A percentile compares a stretch with the other conserved stretches of the same genome.
These are phyloP conservation scores for Scrobipalpa atriplicella DNA, from an alignment of 2,888 invertebrate species.

Conservation along the genomic window DNA sequence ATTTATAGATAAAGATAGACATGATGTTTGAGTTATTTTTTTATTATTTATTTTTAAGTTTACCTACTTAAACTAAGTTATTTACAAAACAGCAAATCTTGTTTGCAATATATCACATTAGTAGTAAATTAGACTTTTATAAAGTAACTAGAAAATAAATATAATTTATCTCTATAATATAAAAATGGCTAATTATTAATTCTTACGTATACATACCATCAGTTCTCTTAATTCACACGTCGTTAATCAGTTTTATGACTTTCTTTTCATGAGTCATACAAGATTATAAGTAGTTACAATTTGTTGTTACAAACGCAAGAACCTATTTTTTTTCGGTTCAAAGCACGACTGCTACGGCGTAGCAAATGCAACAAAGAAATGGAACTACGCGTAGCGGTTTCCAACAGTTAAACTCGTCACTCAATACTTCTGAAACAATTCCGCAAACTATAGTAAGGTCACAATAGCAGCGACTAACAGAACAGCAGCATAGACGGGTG, in stretches of 20 bases:
- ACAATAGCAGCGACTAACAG: slow-evolving; percentile 26
- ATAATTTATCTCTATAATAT: background rate
- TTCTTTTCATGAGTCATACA: no score
- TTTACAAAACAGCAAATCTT: slow-evolving; percentile 28
- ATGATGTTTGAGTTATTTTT: slow-evolving; percentile 5
- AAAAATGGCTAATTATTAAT: slow-evolving; percentile 13
- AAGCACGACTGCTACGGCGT: no score
- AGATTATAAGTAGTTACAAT: no score
- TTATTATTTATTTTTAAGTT: slow-evolving; percentile 2
- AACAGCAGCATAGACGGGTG: slow-evolving; percentile 27
- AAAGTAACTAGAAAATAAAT: background rate
- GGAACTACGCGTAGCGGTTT: background rate
- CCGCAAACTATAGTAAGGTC: slow-evolving; percentile 10
- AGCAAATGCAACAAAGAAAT: no score
- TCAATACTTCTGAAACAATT: background rate
- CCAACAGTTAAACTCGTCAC: background rate
- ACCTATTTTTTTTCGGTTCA: no score
- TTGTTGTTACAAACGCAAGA: no score
- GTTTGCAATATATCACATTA: slow-evolving; percentile 35
- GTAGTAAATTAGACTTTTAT: slow-evolving; percentile 16
- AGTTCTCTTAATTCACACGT: background rate
- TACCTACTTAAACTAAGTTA: slow-evolving; percentile 29
- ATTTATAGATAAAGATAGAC: background rate
- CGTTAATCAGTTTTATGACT: background rate
- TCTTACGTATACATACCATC: background rate